Base-by-base conservation (phyloP, 2,113 vertebrate genomes). In the Oophaga pumilio region DNA sequence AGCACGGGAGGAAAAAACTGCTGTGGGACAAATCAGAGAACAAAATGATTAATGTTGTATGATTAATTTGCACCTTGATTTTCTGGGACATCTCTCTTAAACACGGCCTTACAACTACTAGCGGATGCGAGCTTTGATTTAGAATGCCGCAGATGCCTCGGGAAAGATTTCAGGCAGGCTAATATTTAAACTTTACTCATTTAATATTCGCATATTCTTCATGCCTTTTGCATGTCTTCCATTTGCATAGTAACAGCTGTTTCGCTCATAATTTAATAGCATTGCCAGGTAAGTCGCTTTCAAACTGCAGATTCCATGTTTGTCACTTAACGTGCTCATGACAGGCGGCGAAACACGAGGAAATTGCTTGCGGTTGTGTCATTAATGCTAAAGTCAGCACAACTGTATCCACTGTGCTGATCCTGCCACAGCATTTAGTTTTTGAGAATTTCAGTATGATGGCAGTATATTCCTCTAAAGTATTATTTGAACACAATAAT, bases 11-110 rank as follows among this genome's bases (percentile, higher is more conserved):
- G 15, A 33, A 56, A 79, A 86, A 78, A 79, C 20, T 74, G 86
- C 86, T 82, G 68, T 83, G 79, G 79, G 86, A 87, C 69, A 87
- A 87, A 82, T 68, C 57, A 56, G 73, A 88, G 80, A 88, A 88
- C 43, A 77, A 84, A 88, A 88, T 88, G 87, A 88, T 88, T 88
- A 83, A 88, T 83, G 69, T 76, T 52, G 66, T 59, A 86, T 88
- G 80, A 88, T 88, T 83, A 66, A 88, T 88, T 76, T 88, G 81
- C 80, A 88, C 87, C 87, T 88, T 88, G 80, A 88, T 88, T 88
- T 88, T 84, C 87, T 77, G 59, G 80, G 77, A 84, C 81, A 87
- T 88, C 57, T 84, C 87, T 84, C 77, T 88, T 83, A 77, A 88
- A 66, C 81, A 88, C 26, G 24, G 68, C 59, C 66, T 83, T 52